Base-by-base conservation (phyloP, 2,797 vertebrate genomes). In the Pseudochromis fuscus region DNA sequence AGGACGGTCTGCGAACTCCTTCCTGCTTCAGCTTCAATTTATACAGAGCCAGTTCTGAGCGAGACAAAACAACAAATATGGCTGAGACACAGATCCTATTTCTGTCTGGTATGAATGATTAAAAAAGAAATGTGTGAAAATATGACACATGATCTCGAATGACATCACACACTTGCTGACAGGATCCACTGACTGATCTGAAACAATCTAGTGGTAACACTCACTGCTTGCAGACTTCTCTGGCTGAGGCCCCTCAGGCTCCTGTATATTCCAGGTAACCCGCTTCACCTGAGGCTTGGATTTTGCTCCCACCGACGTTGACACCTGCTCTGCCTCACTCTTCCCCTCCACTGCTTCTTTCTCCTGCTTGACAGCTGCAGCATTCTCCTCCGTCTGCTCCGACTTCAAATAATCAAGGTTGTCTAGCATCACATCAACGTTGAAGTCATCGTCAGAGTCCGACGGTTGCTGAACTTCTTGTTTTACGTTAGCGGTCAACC, bases 221-320 rank as follows among this genome's bases (percentile, higher is more conserved):
- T 89, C 74, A 94, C 91, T 94, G 95, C 96, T 96, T 57, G 93
- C 85, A 49, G 91, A 89, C 89, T 95, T 96, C 66, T 92, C 94
- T 2, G 92, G 71, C 46, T 94, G 69, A 0, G 87, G 83, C 9
- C 87, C 62, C 0, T 92, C 94, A 1, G 95, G 93, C 67, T 97
- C 96, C 72, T 97, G 95, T 24, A 99, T 96, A 87, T 99, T 99
- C 98, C 98, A 99, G 7, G 98, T 99, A 42, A 99, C 98, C 74
- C 98, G 94, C 67, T 99, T 99, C 57, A 96, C 96, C 1, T 92
- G 92, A 27, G 94, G 81, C 89, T 97, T 96, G 16, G 94, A 87
- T 79, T 96, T 97, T 7, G 88, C 71, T 2, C 72, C 72, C 1
- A 86, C 81, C 11, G 31, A 49, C 33, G 89, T 79, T 12, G 76